Evolutionary conservation across 2,113 vertebrate genomes (phyloP).

Genomic region (Oxyruncus cristatus): DNA sequence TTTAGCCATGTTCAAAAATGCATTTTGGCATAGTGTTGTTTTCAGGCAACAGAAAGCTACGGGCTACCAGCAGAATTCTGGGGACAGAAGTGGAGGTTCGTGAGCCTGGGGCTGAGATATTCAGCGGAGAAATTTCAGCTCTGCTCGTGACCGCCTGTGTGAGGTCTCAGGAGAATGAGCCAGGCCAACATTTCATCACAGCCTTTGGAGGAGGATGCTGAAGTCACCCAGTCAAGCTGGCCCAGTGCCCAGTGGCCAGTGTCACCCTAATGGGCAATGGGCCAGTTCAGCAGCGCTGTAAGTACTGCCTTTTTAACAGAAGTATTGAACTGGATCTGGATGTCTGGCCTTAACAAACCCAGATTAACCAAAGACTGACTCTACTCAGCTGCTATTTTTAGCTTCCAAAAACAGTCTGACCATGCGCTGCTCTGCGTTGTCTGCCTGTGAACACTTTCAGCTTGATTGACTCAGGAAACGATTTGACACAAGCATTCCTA

Average conservation of each 20-base stretch:
- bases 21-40: neutral
- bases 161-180: neutral
- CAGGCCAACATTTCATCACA: neutral
- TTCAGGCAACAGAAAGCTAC: neutral
- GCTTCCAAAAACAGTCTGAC: neutral
- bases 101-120: neutral
- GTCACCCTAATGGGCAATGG: neutral
- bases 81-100: accelerated
- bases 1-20: neutral
- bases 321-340: neutral
- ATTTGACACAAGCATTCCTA: accelerated
- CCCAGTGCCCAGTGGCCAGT: neutral
- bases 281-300: neutral
- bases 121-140: neutral
- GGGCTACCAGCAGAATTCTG: neutral
- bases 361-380: neutral
- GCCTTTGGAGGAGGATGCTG: neutral
- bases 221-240: slow-evolving; percentile 15
- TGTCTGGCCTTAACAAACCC: neutral
- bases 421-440: accelerated
- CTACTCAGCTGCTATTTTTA: neutral
- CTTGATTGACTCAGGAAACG: neutral
- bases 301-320: neutral
- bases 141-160: neutral
- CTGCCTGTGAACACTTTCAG: neutral